phyloP scores from a whole-genome alignment of 2,797 vertebrate species.

The Coregonus ussuriensis region DNA sequence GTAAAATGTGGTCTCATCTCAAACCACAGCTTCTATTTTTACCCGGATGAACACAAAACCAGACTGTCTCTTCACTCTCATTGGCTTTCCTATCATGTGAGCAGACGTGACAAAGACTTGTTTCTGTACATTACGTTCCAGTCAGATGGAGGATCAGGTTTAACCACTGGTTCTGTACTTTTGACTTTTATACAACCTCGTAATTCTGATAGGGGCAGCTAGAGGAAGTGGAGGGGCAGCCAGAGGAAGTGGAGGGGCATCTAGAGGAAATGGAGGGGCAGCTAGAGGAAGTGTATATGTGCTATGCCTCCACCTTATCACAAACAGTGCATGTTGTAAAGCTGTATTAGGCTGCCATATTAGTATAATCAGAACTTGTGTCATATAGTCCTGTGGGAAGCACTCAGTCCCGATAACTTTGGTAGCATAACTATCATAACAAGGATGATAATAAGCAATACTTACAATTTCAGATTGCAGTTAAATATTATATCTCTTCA shows the following conservation, averaged over 20 bases:
- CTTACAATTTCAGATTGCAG: too few species aligned
- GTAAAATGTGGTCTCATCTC: constrained; percentile 29
- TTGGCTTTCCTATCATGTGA: constrained; percentile 5
- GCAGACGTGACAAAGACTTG: constrained; percentile 9
- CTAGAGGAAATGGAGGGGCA: constrained; percentile 39
- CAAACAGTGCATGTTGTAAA: too few species aligned
- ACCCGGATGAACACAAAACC: background rate
- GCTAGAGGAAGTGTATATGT: too few species aligned
- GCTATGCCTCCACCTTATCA: too few species aligned
- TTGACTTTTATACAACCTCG: background rate
- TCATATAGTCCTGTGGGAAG: too few species aligned
- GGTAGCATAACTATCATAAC: too few species aligned
- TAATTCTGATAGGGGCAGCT: background rate
- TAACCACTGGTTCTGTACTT: constrained; percentile 37
- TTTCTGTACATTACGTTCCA: constrained; percentile 55
- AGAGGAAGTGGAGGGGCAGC: background rate
- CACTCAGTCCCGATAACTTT: too few species aligned
- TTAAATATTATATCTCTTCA: too few species aligned
- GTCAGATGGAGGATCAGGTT: constrained; percentile 12
- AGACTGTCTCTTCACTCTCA: background rate
- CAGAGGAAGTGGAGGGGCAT: background rate
- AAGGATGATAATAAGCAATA: too few species aligned
- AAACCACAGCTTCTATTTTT: constrained; percentile 35
- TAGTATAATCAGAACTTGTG: too few species aligned
- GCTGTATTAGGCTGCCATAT: too few species aligned